Percentiles rank a stretch among this genome's conserved stretches.
phyloP scores from a whole-genome alignment of 2,113 vertebrate genomes.

The Aptenodytes patagonicus region DNA sequence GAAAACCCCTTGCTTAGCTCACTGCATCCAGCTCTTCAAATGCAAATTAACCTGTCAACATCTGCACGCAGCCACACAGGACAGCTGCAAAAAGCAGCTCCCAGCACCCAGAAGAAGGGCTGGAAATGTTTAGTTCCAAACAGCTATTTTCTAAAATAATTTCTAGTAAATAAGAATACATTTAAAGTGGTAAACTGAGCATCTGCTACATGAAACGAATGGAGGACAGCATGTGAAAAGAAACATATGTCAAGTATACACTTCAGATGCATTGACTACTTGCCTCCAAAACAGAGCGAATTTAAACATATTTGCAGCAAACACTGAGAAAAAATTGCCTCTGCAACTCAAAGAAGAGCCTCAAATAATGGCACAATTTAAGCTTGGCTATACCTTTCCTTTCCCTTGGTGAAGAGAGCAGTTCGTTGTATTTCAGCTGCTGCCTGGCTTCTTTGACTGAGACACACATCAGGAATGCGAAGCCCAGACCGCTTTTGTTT shows the following conservation, averaged over 20 bases:
- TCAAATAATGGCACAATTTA: not conserved
- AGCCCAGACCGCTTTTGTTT: not conserved
- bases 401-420: not conserved
- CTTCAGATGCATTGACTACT: slow-evolving; percentile 63
- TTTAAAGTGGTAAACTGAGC: slow-evolving; percentile 48
- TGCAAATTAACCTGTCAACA: slow-evolving; percentile 66
- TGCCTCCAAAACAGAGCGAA: slow-evolving; percentile 39
- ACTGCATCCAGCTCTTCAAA: slow-evolving; percentile 60
- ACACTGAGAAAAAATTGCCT: not conserved
- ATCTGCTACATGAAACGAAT: slow-evolving; percentile 39
- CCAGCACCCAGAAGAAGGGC: slow-evolving; percentile 1
- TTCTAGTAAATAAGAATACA: slow-evolving; percentile 63
- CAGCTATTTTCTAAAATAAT: slow-evolving; percentile 57
- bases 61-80: slow-evolving; percentile 48
- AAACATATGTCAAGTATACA: slow-evolving; percentile 30
- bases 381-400: not conserved
- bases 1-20: slow-evolving; percentile 51
- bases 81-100: slow-evolving; percentile 42
- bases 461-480: not conserved
- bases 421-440: not conserved
- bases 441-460: not conserved
- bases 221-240: slow-evolving; percentile 21
- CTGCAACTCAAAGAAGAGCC: not conserved
- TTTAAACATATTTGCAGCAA: slow-evolving; percentile 66
- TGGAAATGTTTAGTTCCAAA: slow-evolving; percentile 47